Evolutionary conservation across 2,797 vertebrate species (phyloP).

Genomic region (Sebastes iracundus): DNA sequence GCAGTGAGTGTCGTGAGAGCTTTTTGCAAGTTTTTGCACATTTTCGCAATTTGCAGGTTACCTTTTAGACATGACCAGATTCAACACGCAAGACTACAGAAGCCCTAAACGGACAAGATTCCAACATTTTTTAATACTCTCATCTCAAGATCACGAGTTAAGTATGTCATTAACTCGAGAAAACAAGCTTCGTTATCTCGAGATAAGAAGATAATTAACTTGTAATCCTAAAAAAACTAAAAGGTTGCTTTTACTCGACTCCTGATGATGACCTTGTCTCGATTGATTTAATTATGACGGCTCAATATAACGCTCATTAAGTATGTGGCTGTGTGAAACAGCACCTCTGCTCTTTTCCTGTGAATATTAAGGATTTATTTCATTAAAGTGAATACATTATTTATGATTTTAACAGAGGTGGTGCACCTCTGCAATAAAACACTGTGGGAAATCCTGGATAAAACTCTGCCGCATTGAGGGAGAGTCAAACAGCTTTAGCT

Average conservation of each 20-base stretch:
- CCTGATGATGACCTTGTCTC: neutral
- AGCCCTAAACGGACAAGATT: no score
- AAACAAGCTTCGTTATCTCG: no score
- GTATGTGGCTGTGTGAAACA: neutral
- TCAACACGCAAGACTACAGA: accelerated
- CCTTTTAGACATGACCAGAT: no score
- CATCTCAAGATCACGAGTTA: no score
- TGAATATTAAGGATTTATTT: neutral
- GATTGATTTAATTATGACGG: neutral
- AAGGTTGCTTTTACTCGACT: no score
- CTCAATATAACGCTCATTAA: neutral
- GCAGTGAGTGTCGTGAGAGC: no score
- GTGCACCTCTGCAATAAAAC: neutral
- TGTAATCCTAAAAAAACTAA: no score
- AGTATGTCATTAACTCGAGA: no score
- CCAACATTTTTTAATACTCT: no score
- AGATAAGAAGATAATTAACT: neutral
- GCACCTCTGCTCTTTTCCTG: neutral
- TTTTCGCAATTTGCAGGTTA: no score
- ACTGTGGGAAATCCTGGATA: neutral
- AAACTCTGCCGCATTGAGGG: neutral
- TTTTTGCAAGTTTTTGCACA: no score
- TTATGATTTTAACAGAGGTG: neutral
- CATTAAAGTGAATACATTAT: neutral
- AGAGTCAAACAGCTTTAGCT: neutral